Evolutionary conservation across 2,113 vertebrate genomes (phyloP).

Genomic region (Tragelaphus strepsiceros): DNA sequence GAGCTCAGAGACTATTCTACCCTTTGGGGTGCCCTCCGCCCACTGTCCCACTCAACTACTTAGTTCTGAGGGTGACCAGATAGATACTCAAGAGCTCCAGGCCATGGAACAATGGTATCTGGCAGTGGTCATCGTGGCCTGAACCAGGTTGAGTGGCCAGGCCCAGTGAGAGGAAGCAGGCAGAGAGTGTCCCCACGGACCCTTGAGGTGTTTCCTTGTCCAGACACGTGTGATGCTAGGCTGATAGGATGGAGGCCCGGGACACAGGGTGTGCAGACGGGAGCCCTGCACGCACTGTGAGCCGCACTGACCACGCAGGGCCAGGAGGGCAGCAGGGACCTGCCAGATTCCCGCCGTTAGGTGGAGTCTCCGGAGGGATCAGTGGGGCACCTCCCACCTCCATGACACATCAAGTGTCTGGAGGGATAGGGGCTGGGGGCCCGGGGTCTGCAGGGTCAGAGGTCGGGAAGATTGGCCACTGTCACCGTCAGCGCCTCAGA

Average conservation of each 20-base stretch:
- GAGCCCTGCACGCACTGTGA: rapidly evolving
- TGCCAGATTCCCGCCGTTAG: rapidly evolving
- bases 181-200: not conserved
- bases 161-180: not conserved
- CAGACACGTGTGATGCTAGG: not conserved
- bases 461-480: not conserved
- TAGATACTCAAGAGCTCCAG: not conserved
- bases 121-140: rapidly evolving
- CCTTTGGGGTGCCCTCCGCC: not conserved
- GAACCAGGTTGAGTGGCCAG: not conserved
- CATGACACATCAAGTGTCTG: not conserved
- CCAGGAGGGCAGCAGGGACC: rapidly evolving
- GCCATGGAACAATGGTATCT: rapidly evolving
- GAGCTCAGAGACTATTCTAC: not conserved
- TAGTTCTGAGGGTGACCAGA: not conserved
- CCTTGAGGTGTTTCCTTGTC: rapidly evolving
- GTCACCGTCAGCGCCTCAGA: not conserved
- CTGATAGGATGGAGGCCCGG: not conserved
- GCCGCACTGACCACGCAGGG: rapidly evolving
- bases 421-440: no score
- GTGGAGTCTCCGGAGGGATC: rapidly evolving
- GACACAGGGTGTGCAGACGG: not conserved
- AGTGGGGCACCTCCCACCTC: not conserved
- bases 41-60: not conserved
- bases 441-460: not conserved